These are phyloP conservation scores for Zoanthus sansibaricus DNA, from an alignment of 92 coral and sea anemone species.

Conservation along the genomic window DNA sequence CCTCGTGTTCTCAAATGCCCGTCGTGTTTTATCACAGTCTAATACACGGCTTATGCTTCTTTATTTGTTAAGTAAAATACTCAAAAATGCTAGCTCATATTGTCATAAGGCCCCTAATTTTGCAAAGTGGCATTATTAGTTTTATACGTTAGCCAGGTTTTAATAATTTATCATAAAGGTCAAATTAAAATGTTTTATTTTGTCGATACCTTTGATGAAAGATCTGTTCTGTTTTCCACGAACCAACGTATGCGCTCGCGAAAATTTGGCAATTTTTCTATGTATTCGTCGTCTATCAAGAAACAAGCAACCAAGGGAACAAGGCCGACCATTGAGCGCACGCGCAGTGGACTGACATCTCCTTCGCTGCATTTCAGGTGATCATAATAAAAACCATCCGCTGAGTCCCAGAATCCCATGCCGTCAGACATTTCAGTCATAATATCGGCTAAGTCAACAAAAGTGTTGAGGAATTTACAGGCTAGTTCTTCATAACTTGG, in stretches of 20 bases:
- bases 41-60: too few species aligned
- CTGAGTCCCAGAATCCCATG: slow-evolving; percentile 83
- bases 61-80: too few species aligned
- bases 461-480: slow-evolving; percentile 86
- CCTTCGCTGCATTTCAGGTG: slow-evolving; percentile 50
- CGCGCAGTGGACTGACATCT: slow-evolving; percentile 69
- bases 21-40: too few species aligned
- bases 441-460: slow-evolving; percentile 86
- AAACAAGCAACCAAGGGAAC: slow-evolving; percentile 84
- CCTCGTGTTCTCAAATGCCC: too few species aligned
- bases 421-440: slow-evolving; percentile 89
- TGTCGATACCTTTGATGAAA: slow-evolving; percentile 65
- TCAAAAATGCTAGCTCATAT: too few species aligned
- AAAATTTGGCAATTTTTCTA: slow-evolving; percentile 82
- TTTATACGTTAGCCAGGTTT: too few species aligned
- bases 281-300: slow-evolving; percentile 80
- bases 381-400: slow-evolving; percentile 92
- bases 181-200: too few species aligned
- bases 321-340: slow-evolving; percentile 89
- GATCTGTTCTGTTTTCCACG: slow-evolving; percentile 79
- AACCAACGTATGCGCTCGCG: slow-evolving; percentile 87
- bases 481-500: slow-evolving; percentile 91
- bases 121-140: too few species aligned
- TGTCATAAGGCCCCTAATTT: too few species aligned
- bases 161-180: too few species aligned